phyloP scores from a whole-genome alignment of 2,888 invertebrate species.

The Cephus pulcher region DNA sequence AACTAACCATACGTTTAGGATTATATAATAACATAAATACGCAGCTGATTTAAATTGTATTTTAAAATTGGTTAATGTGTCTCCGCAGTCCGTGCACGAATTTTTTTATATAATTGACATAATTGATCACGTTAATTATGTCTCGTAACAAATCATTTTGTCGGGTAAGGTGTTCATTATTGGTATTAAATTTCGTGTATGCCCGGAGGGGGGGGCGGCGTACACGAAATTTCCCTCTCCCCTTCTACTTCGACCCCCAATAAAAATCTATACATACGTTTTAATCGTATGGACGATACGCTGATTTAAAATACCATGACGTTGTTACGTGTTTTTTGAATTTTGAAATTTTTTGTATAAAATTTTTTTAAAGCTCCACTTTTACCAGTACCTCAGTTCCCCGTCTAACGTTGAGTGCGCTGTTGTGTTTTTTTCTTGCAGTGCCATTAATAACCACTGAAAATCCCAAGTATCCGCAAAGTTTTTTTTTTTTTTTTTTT shows the following conservation, averaged over 20 bases:
- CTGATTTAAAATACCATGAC: background rate
- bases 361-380: background rate
- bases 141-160: background rate
- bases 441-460: slow-evolving; percentile 48
- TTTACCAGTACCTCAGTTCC: background rate
- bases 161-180: background rate
- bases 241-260: no score
- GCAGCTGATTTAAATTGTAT: background rate
- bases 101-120: background rate
- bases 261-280: background rate
- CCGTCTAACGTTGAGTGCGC: slow-evolving; percentile 19
- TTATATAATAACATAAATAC: background rate
- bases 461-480: slow-evolving; percentile 23
- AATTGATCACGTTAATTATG: background rate
- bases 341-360: background rate
- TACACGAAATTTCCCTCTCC: no score
- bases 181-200: background rate
- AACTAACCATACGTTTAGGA: background rate
- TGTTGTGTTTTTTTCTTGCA: slow-evolving; percentile 62
- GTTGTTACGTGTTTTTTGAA: no score
- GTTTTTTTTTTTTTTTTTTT: background rate
- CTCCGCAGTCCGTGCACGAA: background rate
- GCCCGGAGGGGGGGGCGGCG: no score
- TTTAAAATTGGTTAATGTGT: background rate
- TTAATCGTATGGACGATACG: background rate